Conservation (phyloP, 2,797 vertebrate species). For the Darevskia mixta region DNA sequence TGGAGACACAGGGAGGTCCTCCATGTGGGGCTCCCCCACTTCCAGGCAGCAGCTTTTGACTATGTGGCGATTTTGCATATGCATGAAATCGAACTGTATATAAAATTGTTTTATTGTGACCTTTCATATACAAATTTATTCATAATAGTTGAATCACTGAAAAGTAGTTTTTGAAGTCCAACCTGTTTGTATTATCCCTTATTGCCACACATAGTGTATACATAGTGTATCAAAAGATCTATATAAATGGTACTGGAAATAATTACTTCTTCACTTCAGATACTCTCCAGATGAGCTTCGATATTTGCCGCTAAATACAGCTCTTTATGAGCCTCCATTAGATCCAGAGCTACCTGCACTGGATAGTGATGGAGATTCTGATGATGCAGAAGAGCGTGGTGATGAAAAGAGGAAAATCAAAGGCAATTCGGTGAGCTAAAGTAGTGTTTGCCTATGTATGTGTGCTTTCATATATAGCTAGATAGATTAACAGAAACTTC, state of each 20-base stretch:
- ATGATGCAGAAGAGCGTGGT: conserved; percentile 90
- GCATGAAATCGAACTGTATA: too few species aligned
- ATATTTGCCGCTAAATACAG: conserved; percentile 95
- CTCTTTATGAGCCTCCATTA: conserved; percentile 95
- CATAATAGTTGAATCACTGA: background rate
- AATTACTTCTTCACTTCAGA: conserved; percentile 71
- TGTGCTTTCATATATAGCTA: background rate
- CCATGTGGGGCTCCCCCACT: too few species aligned
- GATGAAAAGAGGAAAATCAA: conserved; percentile 91
- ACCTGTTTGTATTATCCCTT: background rate
- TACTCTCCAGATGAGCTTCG: conserved; percentile 98
- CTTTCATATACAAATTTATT: background rate
- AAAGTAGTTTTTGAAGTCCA: background rate
- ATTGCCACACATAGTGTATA: background rate
- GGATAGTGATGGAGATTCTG: conserved; percentile 96
- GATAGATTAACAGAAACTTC: background rate
- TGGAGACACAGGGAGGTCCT: too few species aligned
- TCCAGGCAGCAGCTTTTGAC: too few species aligned
- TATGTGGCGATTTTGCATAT: too few species aligned
- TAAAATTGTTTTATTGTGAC: background rate
- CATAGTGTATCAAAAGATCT: background rate
- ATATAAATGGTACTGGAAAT: background rate
- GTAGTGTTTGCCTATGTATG: conserved; percentile 13
- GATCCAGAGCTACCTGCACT: conserved; percentile 94
- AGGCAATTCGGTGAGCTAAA: conserved; percentile 90